Evolutionary conservation across 1,140 invertebrate genomes (phyloP).

Genomic region (Dufourea novaeangliae): DNA sequence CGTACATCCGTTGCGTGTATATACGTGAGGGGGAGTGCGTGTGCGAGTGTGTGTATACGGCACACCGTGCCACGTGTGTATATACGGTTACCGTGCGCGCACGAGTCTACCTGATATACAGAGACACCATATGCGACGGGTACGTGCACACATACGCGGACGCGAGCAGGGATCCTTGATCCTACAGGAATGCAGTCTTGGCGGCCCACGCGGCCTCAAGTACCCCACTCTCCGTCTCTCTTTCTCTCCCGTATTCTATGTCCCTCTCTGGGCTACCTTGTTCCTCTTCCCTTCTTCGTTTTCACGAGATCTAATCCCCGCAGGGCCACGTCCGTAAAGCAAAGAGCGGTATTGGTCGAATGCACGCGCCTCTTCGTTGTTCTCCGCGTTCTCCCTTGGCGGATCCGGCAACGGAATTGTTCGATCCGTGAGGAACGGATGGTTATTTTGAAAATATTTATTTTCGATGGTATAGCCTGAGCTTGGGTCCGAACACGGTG

Average conservation of each 20-base stretch:
- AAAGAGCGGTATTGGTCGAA: constrained; percentile 61
- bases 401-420: not conserved
- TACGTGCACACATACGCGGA: constrained; percentile 56
- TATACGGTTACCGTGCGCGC: not conserved
- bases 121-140: constrained; percentile 35
- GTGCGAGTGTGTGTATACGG: constrained; percentile 15
- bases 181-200: constrained; percentile 78
- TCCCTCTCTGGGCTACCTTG: constrained; percentile 22
- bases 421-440: not conserved
- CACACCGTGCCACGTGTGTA: not conserved
- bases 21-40: constrained; percentile 20
- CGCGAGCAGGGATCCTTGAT: constrained; percentile 76
- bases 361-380: constrained; percentile 62
- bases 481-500: too few species aligned
- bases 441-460: not conserved
- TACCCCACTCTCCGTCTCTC: constrained; percentile 59
- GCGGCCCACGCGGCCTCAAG: constrained; percentile 76
- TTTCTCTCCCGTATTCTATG: constrained; percentile 35
- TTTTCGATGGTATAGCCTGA: too few species aligned
- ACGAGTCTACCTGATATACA: not conserved
- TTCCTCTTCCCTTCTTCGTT: constrained; percentile 66
- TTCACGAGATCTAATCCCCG: constrained; percentile 75
- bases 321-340: constrained; percentile 62
- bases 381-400: constrained; percentile 50
- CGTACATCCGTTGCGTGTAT: not conserved